These are phyloP conservation scores for Todus mexicanus DNA, from an alignment of 2,797 vertebrate genomes.

Conservation along the genomic window DNA sequence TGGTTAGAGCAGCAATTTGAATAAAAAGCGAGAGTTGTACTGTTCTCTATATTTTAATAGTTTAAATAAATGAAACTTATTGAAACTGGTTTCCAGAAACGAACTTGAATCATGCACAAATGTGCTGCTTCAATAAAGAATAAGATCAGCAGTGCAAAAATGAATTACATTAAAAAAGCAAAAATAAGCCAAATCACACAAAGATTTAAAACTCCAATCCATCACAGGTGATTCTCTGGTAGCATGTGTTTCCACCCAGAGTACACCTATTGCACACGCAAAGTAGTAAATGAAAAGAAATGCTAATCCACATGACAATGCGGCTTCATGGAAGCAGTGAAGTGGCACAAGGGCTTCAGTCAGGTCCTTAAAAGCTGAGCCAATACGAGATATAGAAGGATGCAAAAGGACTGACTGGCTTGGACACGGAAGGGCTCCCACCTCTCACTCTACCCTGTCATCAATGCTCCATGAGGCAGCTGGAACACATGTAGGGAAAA, in stretches of 20 bases:
- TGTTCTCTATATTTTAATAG: conserved; percentile 45
- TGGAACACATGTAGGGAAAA: neutral
- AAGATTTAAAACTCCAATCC: conserved; percentile 34
- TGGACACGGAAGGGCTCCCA: neutral
- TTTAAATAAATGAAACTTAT: conserved; percentile 67
- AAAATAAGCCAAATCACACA: conserved; percentile 52
- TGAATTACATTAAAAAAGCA: conserved; percentile 53
- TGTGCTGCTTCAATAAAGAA: conserved; percentile 50
- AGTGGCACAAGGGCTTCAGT: neutral
- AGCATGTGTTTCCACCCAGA: conserved; percentile 23
- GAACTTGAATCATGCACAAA: conserved; percentile 45
- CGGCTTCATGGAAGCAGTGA: neutral
- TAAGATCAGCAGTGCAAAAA: conserved; percentile 46
- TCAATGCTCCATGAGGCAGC: neutral
- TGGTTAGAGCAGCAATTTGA: conserved; percentile 41
- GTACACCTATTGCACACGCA: conserved; percentile 14
- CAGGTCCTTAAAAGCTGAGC: neutral
- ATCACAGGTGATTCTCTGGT: conserved; percentile 26
- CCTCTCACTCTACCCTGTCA: neutral
- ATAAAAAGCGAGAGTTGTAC: conserved; percentile 14
- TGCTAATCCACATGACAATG: neutral
- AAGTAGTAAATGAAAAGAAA: conserved; percentile 35
- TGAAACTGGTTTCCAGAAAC: conserved; percentile 43
- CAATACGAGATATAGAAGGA: neutral
- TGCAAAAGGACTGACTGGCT: neutral